Evolutionary conservation across 30 jellyfish, hydroid and myxozoan species (phyloP), one percentile per base, ranked within the genome.

Genomic region (Nemopilema nomurai): DNA sequence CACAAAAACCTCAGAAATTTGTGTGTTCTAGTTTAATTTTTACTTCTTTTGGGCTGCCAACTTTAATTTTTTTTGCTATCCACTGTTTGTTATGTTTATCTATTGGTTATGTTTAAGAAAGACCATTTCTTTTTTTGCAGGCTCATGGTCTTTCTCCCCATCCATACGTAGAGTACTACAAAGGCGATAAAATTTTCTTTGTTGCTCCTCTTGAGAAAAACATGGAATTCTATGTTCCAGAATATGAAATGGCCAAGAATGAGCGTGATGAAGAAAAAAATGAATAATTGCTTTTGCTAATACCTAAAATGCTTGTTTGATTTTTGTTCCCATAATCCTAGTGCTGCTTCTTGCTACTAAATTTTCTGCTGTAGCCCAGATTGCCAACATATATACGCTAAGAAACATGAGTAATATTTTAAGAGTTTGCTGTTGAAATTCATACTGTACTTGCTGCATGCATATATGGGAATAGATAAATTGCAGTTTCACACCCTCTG

Each of bases 121-220:
- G n/a, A 18, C 20, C 9, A 17, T 18, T 26, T 31, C 22, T 50
- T 25, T 82, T 25, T 9, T 67, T 18, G 17, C 72, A 87, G 96
- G 90, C 76, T 24, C 87, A 87, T 76, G 71, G 71, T 49, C 67
- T 87, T 8, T 26, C 81, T 0, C 96, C 96, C 17, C 96, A 87
- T 50, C 96, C 96, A 26, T 87, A 74, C 57, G 3, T 87, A 79
- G 96, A 87, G 79, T 77, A 28, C 75, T 77, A 87, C 87, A 87
- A 87, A 22, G 84, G 62, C 25, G 78, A 31, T 72, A 87, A 77
- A 51, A 77, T 87, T n/a, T 30, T 49, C 70, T 87, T 87, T 53
- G 86, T 77, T 50, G 96, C 90, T 21, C 96, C 96, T 18, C 65
- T 86, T 29, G 96, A 86, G 28, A 73, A 57, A 28, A 7, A 75